Percentiles rank a stretch among this genome's conserved stretches.
Evolutionary conservation across 2,113 vertebrate species (phyloP).

Genomic region (Emberiza fucata): DNA sequence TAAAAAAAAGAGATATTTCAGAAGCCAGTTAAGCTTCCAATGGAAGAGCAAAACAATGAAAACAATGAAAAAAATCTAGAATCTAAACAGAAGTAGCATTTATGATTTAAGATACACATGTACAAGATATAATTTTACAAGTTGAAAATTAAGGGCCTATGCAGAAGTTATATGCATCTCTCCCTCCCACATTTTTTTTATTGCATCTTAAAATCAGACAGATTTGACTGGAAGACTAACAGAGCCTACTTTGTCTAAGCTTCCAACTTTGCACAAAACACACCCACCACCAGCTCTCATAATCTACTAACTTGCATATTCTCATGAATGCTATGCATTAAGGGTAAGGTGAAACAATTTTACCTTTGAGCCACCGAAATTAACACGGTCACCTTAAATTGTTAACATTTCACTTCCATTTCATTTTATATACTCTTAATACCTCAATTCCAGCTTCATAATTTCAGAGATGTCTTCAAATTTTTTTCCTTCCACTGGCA

Average conservation of each 20-base stretch:
- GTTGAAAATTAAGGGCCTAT: not conserved
- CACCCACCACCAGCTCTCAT: not conserved
- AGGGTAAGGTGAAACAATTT: not conserved
- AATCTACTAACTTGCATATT: not conserved
- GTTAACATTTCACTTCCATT: not conserved
- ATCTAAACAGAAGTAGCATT: not conserved
- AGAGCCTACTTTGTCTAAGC: not conserved
- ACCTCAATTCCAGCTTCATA: conserved; percentile 80
- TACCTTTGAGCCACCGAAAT: not conserved
- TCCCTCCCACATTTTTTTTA: not conserved
- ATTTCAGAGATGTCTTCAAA: conserved; percentile 73
- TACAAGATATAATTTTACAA: not conserved
- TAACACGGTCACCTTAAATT: not conserved
- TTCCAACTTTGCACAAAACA: not conserved
- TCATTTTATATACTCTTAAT: not conserved
- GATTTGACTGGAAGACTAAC: not conserved
- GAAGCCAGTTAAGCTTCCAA: not conserved
- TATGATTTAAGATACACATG: not conserved
- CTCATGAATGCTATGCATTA: not conserved
- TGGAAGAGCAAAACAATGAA: not conserved
- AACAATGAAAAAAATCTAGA: not conserved
- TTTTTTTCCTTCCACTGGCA: conserved; percentile 80
- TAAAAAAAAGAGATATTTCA: not conserved
- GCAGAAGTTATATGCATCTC: not conserved
- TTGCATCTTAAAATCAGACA: not conserved